These are phyloP conservation scores for Pogonognathellus flavescens DNA, from an alignment of 1,140 invertebrate species.

Conservation along the genomic window DNA sequence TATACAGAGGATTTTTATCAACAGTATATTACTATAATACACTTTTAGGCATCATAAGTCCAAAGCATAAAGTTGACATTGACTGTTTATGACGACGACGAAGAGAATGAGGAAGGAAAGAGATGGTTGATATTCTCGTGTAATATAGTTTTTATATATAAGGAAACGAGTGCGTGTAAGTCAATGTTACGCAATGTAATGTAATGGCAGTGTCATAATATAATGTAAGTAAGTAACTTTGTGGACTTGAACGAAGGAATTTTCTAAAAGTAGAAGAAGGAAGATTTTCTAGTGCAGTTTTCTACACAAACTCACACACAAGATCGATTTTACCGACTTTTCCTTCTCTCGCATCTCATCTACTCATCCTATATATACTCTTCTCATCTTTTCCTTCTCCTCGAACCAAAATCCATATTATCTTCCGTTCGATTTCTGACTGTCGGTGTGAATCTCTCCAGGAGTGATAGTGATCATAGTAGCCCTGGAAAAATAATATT, in stretches of 20 bases:
- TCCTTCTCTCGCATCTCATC: conserved; percentile 21
- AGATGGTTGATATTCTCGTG: too few species aligned
- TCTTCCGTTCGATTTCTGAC: too few species aligned
- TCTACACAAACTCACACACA: neutral
- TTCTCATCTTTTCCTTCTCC: conserved; percentile 14
- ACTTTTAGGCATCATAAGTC: too few species aligned
- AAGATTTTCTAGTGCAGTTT: too few species aligned
- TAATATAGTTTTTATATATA: too few species aligned
- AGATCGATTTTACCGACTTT: conserved; percentile 25
- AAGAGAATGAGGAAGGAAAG: too few species aligned
- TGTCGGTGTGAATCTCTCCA: too few species aligned
- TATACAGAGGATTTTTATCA: neutral
- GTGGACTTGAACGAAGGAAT: neutral
- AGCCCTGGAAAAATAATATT: too few species aligned
- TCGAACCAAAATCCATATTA: neutral
- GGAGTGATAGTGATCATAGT: too few species aligned
- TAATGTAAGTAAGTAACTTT: neutral
- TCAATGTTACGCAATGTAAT: neutral
- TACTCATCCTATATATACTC: conserved; percentile 12
- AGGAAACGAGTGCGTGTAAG: neutral
- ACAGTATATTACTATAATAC: neutral
- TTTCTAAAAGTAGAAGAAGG: neutral
- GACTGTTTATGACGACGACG: too few species aligned
- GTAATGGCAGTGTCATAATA: neutral
- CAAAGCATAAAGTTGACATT: too few species aligned